These are phyloP conservation scores for Abrostola tripartita DNA, from an alignment of 2,888 invertebrate species.

Conservation along the genomic window DNA sequence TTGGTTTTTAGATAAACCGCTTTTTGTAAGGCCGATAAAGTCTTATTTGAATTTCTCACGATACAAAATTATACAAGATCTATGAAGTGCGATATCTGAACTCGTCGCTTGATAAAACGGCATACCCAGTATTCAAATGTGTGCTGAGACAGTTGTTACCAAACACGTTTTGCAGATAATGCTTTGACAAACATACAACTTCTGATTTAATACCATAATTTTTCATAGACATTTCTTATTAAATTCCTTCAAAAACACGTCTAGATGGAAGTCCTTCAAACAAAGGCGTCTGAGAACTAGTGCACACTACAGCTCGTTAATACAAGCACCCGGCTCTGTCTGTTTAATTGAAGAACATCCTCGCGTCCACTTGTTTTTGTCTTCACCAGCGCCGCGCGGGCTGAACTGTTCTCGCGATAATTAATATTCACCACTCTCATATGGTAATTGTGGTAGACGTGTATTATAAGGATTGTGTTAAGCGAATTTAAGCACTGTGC, in stretches of 20 bases:
- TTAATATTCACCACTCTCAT: constrained; percentile 45
- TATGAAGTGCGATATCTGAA: background rate
- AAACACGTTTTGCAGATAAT: background rate
- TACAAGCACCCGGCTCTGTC: constrained; percentile 40
- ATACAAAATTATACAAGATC: background rate
- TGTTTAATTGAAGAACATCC: constrained; percentile 55
- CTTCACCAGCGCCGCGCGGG: constrained; percentile 11
- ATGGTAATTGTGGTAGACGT: constrained; percentile 49
- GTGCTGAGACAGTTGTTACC: background rate
- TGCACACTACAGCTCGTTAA: constrained; percentile 49
- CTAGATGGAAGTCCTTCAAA: constrained; percentile 25
- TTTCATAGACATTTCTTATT: background rate
- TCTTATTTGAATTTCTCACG: background rate
- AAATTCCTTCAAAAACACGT: constrained; percentile 12
- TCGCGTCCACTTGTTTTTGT: constrained; percentile 48
- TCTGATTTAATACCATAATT: background rate
- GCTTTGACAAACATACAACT: background rate
- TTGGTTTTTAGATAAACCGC: no score
- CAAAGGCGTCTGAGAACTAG: constrained; percentile 39
- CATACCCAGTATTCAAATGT: background rate
- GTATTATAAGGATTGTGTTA: constrained; percentile 32
- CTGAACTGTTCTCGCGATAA: constrained; percentile 39
- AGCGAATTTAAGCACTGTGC: background rate
- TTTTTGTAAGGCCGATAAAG: no score
- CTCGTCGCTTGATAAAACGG: background rate